These are phyloP conservation scores for Bambusicola thoracicus DNA, from an alignment of 2,113 vertebrate genomes.

Conservation along the genomic window DNA sequence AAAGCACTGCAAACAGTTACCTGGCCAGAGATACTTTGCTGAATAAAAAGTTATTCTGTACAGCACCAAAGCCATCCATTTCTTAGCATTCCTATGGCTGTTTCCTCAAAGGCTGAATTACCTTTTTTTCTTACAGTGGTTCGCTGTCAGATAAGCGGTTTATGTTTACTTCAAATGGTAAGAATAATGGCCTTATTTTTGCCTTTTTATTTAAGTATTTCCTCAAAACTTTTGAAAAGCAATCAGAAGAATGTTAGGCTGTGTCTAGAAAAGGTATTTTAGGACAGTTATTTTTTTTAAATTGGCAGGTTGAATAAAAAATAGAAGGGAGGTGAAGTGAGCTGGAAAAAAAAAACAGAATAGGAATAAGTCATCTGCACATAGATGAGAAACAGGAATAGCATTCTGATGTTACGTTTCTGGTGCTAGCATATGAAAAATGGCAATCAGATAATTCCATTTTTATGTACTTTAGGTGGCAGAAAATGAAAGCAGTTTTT, in stretches of 20 bases:
- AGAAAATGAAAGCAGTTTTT: conserved; percentile 51
- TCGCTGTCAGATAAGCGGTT: conserved; percentile 86
- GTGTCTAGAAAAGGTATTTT: conserved; percentile 42
- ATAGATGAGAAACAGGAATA: conserved; percentile 28
- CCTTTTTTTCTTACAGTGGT: conserved; percentile 80
- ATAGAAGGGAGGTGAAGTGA: conserved; percentile 1
- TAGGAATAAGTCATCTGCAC: conserved; percentile 7
- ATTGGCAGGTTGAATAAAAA: conserved; percentile 24
- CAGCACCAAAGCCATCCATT: neutral
- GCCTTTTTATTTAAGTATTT: conserved; percentile 4
- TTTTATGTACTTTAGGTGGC: neutral
- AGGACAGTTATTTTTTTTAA: neutral
- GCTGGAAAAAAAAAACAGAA: neutral
- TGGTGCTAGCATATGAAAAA: conserved; percentile 52
- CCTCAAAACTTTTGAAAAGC: conserved; percentile 13
- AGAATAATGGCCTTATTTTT: conserved; percentile 68
- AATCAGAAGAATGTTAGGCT: neutral
- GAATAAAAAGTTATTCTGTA: neutral
- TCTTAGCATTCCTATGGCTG: neutral
- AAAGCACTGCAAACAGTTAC: neutral
- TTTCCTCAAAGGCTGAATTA: neutral
- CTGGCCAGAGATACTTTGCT: neutral
- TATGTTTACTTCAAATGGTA: conserved; percentile 85
- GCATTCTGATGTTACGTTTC: conserved; percentile 37
- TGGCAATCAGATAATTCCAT: conserved; percentile 33